phyloP scores from a whole-genome alignment of 2,113 vertebrate genomes.

The Amphilophus citrinellus region DNA sequence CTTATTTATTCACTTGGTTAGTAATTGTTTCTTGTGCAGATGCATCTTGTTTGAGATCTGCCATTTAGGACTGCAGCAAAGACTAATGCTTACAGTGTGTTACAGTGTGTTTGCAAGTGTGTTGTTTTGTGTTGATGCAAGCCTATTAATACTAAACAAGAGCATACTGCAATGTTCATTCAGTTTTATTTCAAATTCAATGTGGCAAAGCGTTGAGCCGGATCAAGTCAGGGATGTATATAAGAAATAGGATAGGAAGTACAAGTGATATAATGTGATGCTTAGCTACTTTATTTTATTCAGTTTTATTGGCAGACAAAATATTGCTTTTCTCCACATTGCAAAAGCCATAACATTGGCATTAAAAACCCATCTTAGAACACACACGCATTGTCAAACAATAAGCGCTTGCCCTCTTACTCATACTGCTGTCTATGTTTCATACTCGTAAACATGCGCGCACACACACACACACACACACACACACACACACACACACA shows the following conservation, averaged over 20 bases:
- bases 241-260: conserved; percentile 14
- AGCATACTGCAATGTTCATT: not conserved
- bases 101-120: not conserved
- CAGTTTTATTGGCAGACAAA: conserved; percentile 43
- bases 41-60: not conserved
- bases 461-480: not conserved
- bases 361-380: conserved; percentile 58
- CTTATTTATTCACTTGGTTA: conserved; percentile 1
- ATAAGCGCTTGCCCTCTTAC: conserved; percentile 25
- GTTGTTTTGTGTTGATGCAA: not conserved
- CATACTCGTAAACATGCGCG: not conserved
- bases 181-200: not conserved
- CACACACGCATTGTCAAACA: conserved; percentile 36
- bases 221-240: not conserved
- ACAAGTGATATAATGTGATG: conserved; percentile 30
- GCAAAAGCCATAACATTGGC: conserved; percentile 46
- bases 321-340: conserved; percentile 40
- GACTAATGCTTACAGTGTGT: not conserved
- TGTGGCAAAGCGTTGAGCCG: not conserved
- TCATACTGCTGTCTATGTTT: conserved; percentile 15
- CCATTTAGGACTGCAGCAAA: not conserved
- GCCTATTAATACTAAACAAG: not conserved
- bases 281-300: conserved; percentile 36
- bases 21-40: conserved; percentile 9
- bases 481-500: not conserved